Conservation (phyloP, 2,888 invertebrate species). For the Platypus cylindrus region DNA sequence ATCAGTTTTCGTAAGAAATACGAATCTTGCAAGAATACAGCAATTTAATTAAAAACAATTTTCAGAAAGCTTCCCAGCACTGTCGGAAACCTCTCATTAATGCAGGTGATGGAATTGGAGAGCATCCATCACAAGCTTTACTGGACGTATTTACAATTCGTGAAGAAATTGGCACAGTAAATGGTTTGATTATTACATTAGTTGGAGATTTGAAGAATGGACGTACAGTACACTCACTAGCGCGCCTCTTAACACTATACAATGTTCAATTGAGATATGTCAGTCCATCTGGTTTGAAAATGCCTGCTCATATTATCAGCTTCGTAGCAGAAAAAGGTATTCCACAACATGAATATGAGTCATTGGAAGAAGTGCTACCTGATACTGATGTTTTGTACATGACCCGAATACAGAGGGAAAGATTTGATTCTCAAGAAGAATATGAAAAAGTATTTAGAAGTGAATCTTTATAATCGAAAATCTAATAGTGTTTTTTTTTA, state of each 20-base stretch:
- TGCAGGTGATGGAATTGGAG: conserved; percentile 95
- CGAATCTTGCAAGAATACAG: too few relatives aligned
- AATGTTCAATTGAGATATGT: conserved; percentile 74
- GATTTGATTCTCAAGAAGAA: conserved; percentile 72
- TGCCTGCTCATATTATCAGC: conserved; percentile 79
- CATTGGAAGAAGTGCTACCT: conserved; percentile 73
- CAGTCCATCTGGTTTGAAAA: conserved; percentile 71
- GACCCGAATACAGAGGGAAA: conserved; percentile 93
- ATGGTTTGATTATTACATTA: conserved; percentile 92
- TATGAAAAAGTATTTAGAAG: conserved; percentile 62
- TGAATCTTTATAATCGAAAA: too few relatives aligned
- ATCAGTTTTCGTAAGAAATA: conserved; percentile 68
- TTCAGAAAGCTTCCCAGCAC: conserved; percentile 66
- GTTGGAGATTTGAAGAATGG: conserved; percentile 98
- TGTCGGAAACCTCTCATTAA: conserved; percentile 89
- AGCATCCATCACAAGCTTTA: conserved; percentile 96
- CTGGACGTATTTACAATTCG: conserved; percentile 96
- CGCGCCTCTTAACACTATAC: conserved; percentile 84
- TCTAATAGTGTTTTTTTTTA: too few relatives aligned
- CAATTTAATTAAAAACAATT: conserved; percentile 8
- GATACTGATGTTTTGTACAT: conserved; percentile 97
- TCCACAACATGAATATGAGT: conserved; percentile 56
- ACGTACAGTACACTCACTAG: conserved; percentile 94
- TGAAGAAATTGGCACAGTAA: conserved; percentile 97
- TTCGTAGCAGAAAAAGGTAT: conserved; percentile 70